Evolutionary conservation across 2,797 vertebrate species (phyloP), one percentile per base, ranked within the genome.

Genomic region (Ataeniobius toweri): DNA sequence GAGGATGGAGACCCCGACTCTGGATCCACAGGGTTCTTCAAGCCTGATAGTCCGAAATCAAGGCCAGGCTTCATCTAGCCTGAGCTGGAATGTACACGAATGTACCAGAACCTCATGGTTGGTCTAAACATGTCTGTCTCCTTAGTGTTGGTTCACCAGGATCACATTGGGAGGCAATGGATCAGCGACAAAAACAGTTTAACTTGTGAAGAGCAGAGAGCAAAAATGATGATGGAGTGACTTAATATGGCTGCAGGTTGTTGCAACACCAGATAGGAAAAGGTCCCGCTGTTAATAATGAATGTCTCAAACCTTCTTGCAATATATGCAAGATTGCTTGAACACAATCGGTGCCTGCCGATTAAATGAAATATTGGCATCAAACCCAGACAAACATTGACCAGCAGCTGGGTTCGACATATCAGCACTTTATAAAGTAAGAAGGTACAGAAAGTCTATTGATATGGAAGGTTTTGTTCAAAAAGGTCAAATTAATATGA

Each of bases 81-180:
- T 4, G 13, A 48, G 0, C 9, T 59, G 7, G 6, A 28, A 18
- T 0, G 0, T n/a, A 20, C 18, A 31, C 1, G 26, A 28, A 55
- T 24, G 70, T 6, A 22, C 8, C 18, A 0, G n/a, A 5, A 20
- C 69, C 28, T 24, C 20, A 24, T 24, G 7, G 69, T 48, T 24
- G 58, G 61, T 18, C 16, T 53, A 18, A 53, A 44, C 44, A 44
- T 10, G 41, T 70, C 24, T 16, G 36, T 20, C 22, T 61, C 73
- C 24, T 6, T 56, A 31, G 26, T 13, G n/a, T 58, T 41, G 55
- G 36, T 44, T 44, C 55, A 59, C 72, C 55, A 59, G 72, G 20
- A 72, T 55, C 46, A 71, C 7, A 10, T 28, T 5, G 20, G 53
- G 5, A 24, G 55, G 20, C 22, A 8, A n/a, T 50, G 13, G 16